A percentile compares a stretch with the other conserved stretches of the same genome.
Evolutionary conservation across 2,888 invertebrate genomes (phyloP).

Genomic region (Bibio marci): DNA sequence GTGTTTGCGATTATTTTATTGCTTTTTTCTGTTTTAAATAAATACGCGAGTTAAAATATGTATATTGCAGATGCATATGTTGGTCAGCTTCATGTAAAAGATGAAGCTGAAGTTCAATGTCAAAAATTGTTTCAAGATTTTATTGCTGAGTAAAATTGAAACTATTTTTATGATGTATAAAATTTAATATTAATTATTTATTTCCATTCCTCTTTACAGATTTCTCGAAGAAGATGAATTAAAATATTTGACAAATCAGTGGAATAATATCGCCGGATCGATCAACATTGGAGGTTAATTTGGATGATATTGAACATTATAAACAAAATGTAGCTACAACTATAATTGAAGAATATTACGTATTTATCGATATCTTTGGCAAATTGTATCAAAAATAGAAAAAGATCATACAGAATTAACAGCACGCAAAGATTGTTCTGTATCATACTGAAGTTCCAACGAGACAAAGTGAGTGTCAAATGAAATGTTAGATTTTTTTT

Average conservation of each 20-base stretch:
- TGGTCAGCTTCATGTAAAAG: slow-evolving; percentile 61
- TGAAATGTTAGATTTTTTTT: neutral
- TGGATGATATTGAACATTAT: slow-evolving; percentile 85
- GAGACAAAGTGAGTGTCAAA: slow-evolving; percentile 46
- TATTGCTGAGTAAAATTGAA: no score
- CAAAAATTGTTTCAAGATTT: slow-evolving; percentile 95
- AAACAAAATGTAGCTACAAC: slow-evolving; percentile 85
- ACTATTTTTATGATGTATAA: slow-evolving; percentile 91
- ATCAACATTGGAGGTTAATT: slow-evolving; percentile 81
- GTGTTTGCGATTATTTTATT: no score
- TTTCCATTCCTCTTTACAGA: slow-evolving; percentile 24
- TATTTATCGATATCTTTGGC: slow-evolving; percentile 86
- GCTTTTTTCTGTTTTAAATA: no score
- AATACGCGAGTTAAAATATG: slow-evolving; percentile 42
- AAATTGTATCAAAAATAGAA: slow-evolving; percentile 77
- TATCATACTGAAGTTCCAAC: slow-evolving; percentile 86
- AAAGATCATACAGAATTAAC: slow-evolving; percentile 55
- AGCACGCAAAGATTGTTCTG: slow-evolving; percentile 78
- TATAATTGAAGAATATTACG: slow-evolving; percentile 89
- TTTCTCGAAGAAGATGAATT: slow-evolving; percentile 74
- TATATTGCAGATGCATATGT: slow-evolving; percentile 72
- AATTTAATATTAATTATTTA: slow-evolving; percentile 18
- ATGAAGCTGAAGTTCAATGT: slow-evolving; percentile 82
- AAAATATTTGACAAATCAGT: slow-evolving; percentile 72
- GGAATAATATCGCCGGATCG: slow-evolving; percentile 76